Evolutionary conservation across 2,888 invertebrate species (phyloP).

Genomic region (Pyrgus malvae): DNA sequence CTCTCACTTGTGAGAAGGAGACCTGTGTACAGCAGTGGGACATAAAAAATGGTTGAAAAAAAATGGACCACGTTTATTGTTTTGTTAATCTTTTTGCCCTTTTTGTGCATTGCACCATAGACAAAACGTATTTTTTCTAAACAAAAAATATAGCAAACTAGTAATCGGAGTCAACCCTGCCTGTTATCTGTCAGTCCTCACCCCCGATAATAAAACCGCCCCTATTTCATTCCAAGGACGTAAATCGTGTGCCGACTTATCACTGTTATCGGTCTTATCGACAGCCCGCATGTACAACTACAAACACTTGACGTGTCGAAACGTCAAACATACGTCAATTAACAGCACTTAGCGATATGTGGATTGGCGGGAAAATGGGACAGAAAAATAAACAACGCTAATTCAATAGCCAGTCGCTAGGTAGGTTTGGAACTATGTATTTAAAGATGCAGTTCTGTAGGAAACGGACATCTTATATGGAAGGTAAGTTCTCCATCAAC

Average conservation of each 20-base stretch:
- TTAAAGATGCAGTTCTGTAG: no score
- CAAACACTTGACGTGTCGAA: conserved; percentile 1
- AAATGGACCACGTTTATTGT: no score
- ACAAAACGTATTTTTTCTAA: background rate
- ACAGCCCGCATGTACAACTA: background rate
- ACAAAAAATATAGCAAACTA: background rate
- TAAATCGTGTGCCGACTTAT: conserved; percentile 1
- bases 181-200: conserved; percentile 1
- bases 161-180: background rate
- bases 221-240: conserved; percentile 1
- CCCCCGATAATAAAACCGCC: conserved; percentile 8
- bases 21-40: no score
- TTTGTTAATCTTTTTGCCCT: no score
- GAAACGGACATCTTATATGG: no score
- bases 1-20: no score
- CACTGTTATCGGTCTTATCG: background rate
- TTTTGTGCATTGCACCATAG: background rate
- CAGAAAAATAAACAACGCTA: background rate
- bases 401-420: background rate
- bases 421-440: background rate
- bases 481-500: no score
- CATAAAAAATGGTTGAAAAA: no score
- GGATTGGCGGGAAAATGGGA: background rate
- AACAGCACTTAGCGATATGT: conserved; percentile 4
- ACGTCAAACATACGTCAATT: conserved; percentile 8